These are phyloP conservation scores for Sciurus niger DNA, from an alignment of 2,113 vertebrate species.

Conservation along the genomic window DNA sequence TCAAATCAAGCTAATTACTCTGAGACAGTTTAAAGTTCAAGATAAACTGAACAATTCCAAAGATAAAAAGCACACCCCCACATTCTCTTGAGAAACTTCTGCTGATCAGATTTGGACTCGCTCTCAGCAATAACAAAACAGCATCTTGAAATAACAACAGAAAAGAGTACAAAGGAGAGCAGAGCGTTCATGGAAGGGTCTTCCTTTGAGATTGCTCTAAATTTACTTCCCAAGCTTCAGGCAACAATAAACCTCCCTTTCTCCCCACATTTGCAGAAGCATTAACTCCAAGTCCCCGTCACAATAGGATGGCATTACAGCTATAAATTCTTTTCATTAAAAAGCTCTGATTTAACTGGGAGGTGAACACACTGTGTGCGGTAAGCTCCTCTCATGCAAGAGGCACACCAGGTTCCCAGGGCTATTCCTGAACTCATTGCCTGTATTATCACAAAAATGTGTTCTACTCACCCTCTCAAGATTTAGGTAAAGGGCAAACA, in stretches of 20 bases:
- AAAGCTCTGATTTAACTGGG: conserved; percentile 1
- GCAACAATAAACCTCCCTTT: conserved; percentile 53
- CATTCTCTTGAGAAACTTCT: conserved; percentile 69
- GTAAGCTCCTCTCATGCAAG: neutral
- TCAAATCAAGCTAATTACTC: conserved; percentile 81
- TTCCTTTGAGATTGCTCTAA: conserved; percentile 63
- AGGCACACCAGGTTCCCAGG: neutral
- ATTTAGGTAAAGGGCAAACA: neutral
- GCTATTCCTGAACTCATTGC: neutral
- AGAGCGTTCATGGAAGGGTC: neutral
- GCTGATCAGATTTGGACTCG: conserved; percentile 70
- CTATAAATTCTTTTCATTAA: conserved; percentile 59
- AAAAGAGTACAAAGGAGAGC: conserved; percentile 50
- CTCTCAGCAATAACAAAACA: conserved; percentile 69
- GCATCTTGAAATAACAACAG: conserved; percentile 67
- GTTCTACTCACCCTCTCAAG: neutral
- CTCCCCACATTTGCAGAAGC: conserved; percentile 31
- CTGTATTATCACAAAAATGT: neutral
- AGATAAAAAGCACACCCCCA: conserved; percentile 65
- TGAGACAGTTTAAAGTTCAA: conserved; percentile 77
- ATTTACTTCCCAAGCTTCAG: conserved; percentile 68
- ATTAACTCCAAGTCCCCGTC: conserved; percentile 15
- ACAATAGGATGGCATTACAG: conserved; percentile 41
- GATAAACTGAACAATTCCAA: conserved; percentile 76
- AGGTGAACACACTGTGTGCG: neutral